Base-by-base conservation (phyloP, 2,113 vertebrate species). In the Varanus salvator region DNA sequence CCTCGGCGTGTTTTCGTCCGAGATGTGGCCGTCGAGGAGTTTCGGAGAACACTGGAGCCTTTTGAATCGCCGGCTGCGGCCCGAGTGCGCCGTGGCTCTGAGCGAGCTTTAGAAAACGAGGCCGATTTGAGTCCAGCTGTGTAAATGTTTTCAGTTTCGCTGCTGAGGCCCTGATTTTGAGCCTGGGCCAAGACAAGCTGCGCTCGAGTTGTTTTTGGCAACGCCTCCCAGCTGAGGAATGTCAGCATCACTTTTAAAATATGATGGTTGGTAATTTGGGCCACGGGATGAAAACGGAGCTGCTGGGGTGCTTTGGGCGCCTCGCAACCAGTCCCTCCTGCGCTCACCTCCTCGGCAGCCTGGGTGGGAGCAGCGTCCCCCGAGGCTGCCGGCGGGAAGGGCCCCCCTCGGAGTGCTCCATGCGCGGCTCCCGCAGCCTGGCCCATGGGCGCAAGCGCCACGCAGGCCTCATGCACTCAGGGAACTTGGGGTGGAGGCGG, bases 121-220 rank as follows among this genome's bases (percentile, higher is more conserved):
- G 98, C 98, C 96, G 97, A 96, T 97, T 97, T 97, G 96, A 97
- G 97, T 97, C 98, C 98, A 99, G 99, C 99, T 99, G 98, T 99
- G 98, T 99, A 98, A 99, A 99, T 99, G 98, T 99, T 99, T 99
- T 99, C 97, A 97, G 98, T 98, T 98, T 98, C 97, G 96, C 98
- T 97, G 98, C 98, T 98, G 98, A 97, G 97, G 98, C 98, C 96
- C 94, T 91, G 95, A 95, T 96, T 98, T 98, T 99, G 98, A 98
- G 98, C 97, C 66, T 0, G 84, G 52, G 98, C 99, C 99, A 99
- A 99, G 97, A 98, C 97, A 98, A 99, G 98, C 98, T 97, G 96
- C 54, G 95, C 97, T 95, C 90, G 85, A 96, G 98, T 99, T 99
- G 98, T 98, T 98, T 97, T 99, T 99, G 99, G 98, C 98, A 98